Percentiles rank a stretch among this genome's conserved stretches.
Conservation (phyloP, 2,797 vertebrate genomes). For the Cuculus canorus region DNA sequence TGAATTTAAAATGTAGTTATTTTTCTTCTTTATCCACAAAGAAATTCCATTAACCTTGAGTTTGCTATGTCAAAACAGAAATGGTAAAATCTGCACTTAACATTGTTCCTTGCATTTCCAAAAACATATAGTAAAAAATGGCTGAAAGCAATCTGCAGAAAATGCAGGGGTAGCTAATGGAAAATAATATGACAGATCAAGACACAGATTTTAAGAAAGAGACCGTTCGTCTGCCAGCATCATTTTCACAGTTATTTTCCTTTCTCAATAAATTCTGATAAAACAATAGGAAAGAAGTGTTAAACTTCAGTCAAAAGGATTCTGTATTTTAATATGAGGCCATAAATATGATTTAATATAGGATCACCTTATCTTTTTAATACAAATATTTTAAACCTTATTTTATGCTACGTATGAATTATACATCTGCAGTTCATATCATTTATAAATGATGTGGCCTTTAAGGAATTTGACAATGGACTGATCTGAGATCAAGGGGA, state of each 20-base stretch:
- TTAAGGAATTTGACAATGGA: constrained; percentile 53
- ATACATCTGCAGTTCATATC: constrained; percentile 29
- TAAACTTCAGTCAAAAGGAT: constrained; percentile 6
- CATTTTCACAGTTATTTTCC: constrained; percentile 10
- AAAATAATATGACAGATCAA: constrained; percentile 57
- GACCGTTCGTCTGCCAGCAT: constrained; percentile 18
- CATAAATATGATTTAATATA: constrained; percentile 46
- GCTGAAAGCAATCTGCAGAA: constrained; percentile 48
- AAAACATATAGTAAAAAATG: constrained; percentile 55
- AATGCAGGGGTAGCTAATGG: constrained; percentile 13
- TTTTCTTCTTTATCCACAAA: constrained; percentile 32
- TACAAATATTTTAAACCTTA: constrained; percentile 36
- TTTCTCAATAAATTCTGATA: constrained; percentile 26
- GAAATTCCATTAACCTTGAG: constrained; percentile 45
- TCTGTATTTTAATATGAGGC: constrained; percentile 13
- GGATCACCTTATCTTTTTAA: constrained; percentile 24
- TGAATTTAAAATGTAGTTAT: constrained; percentile 6
- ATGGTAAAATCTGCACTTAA: constrained; percentile 8
- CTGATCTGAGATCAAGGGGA: constrained; percentile 38
- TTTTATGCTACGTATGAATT: constrained; percentile 42
- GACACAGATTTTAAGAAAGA: constrained; percentile 27
- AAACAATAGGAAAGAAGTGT: background rate
- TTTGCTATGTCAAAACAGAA: constrained; percentile 16
- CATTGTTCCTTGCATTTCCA: constrained; percentile 13
- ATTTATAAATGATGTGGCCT: constrained; percentile 50